Evolutionary conservation across 2,797 vertebrate genomes (phyloP), one percentile per base, ranked within the genome.

Genomic region (Coregonus sp.): DNA sequence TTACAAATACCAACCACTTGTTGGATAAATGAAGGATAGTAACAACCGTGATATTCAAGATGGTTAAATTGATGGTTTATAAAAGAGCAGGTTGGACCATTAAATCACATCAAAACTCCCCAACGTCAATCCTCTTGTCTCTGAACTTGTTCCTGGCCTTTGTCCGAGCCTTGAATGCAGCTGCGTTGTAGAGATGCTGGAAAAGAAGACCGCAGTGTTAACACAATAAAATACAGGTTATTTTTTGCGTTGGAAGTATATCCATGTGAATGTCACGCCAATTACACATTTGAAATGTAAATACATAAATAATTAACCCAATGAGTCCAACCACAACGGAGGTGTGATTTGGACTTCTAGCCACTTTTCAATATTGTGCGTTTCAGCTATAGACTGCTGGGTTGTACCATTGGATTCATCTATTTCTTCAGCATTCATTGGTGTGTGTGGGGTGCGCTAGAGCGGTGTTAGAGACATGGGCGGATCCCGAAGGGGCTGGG

Each of bases 141-240:
- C 97, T 96, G 81, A 96, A 96, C 94, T 98, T 97, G 94, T 93
- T 99, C 89, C 97, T 95, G 84, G 97, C 98, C 91, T 99, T 99
- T 78, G 98, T 99, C 89, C 98, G 95, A 80, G 98, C 98, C 92
- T 99, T 99, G 92, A 99, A 99, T 1, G 97, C 97, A 75, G 98
- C 98, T 16, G 98, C 97, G 87, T 99, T 99, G 91, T 97, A 97
- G 65, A 99, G 95, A 89, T 99, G 98, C 98, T 99, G 85, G 29
- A 88, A 88, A 47, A 29, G 3, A n/a, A 18, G 1, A 50, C 1
- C 40, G 2, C 9, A 47, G 12, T 0, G 2, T 47, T 0, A 47
- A 47, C 15, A 56, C 12, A 52, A 9, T 14, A 2, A 5, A 11
- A 4, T 1, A 40, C 4, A 9, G 7, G 40, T 11, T 47, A 0